Conservation (phyloP, 1,140 invertebrate genomes). For the Aethina tumida region DNA sequence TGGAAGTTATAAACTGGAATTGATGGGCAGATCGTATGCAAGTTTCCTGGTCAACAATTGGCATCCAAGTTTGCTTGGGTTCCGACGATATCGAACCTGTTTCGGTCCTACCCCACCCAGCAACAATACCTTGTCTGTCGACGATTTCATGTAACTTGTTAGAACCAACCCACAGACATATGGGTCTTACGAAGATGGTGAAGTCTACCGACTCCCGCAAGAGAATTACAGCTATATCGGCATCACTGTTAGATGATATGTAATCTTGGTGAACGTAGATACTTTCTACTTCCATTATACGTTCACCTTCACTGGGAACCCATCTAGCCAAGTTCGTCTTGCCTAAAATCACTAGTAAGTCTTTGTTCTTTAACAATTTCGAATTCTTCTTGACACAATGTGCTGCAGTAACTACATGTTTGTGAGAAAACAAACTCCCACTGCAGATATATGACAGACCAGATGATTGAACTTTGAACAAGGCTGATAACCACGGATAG, state of each 20-base stretch:
- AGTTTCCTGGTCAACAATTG: conserved; percentile 44
- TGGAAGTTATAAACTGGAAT: conserved; percentile 40
- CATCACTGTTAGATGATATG: conserved; percentile 25
- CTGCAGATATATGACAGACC: conserved; percentile 46
- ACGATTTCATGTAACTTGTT: no score
- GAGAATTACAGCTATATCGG: conserved; percentile 28
- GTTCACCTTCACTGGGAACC: conserved; percentile 32
- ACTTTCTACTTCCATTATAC: conserved; percentile 32
- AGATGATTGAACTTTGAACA: conserved; percentile 37
- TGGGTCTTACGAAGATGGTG: conserved; percentile 38
- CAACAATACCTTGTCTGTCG: conserved; percentile 32
- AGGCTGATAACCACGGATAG: conserved; percentile 46
- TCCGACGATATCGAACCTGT: conserved; percentile 38
- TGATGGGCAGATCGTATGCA: conserved; percentile 37
- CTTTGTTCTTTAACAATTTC: conserved; percentile 12
- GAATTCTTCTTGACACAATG: conserved; percentile 38
- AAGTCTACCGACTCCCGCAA: conserved; percentile 24
- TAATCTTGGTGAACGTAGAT: conserved; percentile 35
- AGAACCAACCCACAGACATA: conserved; percentile 45
- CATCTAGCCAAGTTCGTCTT: conserved; percentile 42
- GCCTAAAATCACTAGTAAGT: conserved; percentile 32
- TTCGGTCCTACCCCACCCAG: conserved; percentile 54
- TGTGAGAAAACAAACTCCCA: conserved; percentile 43
- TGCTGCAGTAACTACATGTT: conserved; percentile 44
- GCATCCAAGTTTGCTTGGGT: conserved; percentile 43